Conservation (phyloP, 30 jellyfish, hydroid and myxozoan genomes). For the Hydractinia symbiolongicarpus region DNA sequence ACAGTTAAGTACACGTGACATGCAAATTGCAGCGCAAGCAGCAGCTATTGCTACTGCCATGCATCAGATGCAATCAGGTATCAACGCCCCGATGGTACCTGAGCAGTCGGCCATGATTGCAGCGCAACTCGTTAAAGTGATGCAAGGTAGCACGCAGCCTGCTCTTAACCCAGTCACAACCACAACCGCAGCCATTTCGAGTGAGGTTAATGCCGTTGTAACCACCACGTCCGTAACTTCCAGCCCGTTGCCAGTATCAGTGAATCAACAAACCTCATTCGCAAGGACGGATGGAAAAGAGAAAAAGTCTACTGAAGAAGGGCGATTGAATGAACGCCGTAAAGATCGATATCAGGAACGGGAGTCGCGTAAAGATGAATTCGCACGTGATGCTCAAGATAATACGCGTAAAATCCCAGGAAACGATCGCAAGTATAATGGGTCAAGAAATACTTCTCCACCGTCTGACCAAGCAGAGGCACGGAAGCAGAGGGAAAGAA, state of each 20-base stretch:
- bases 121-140: conserved; percentile 19
- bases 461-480: not conserved
- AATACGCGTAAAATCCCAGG: not conserved
- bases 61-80: conserved; percentile 38
- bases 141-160: conserved; percentile 19
- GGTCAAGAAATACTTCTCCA: not conserved
- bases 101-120: conserved; percentile 34
- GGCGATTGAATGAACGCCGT: conserved; percentile 42
- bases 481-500: not conserved
- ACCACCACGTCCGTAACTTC: not conserved
- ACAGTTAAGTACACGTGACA: conserved; percentile 23
- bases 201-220: not conserved
- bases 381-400: too few species aligned
- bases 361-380: too few species aligned
- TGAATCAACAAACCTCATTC: conserved; percentile 18
- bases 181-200: not conserved
- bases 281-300: conserved; percentile 25
- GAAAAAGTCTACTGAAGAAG: conserved; percentile 35
- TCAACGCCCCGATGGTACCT: conserved; percentile 13
- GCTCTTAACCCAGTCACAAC: conserved; percentile 11
- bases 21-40: conserved; percentile 47
- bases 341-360: conserved; percentile 3
- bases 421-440: not conserved
- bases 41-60: conserved; percentile 42
- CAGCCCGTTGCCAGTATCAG: not conserved